Base-by-base conservation (phyloP, 1,140 invertebrate genomes). In the Arctopsyche grandis region DNA sequence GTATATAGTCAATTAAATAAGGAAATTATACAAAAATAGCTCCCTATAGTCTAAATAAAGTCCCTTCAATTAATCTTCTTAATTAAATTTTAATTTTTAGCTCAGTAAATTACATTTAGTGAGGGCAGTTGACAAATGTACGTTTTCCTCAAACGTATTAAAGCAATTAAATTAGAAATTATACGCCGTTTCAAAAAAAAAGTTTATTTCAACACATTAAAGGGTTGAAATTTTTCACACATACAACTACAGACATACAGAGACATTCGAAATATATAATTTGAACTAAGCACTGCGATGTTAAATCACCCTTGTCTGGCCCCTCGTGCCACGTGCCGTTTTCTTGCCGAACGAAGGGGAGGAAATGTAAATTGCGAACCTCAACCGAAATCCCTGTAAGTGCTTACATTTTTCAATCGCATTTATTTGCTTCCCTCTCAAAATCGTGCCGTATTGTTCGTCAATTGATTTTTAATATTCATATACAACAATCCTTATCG, bases 281-380 rank as follows among this genome's bases (percentile, higher is more conserved):
- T 66, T 22, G 24, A 24, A 14, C 22, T 66, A 66, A 66, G 63
- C 21, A 24, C 63, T 29, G 19, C 19, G 24, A 24, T 46, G 44
- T 71, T 71, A 71, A 71, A 71, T 44, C 69, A 22, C 69, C 69
- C 69, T 48, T 71, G 44, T 46, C 69, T 71, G 69, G 43, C 69
- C 16, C 66, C 14, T 26, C 26, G 26, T 21, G 66, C 43, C 69
- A 71, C 69, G 69, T 71, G 69, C 38, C 69, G 38, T 46, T 46
- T 48, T 48, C 69, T 48, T 71, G n/a, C 60, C 19, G 14, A 66
- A 16, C 12, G 48, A 5, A 10, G 26, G 26, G 14, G 43, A 9
- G 69, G 44, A 71, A 71, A 71, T 71, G 69, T 71, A 71, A 71
- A 71, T 71, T 24, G 38, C 16, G 44, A 48, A 46, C 69, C 44